Evolutionary conservation across 2,113 vertebrate genomes (phyloP), one percentile per base, ranked within the genome.

Genomic region (Erythrolamprus reginae): DNA sequence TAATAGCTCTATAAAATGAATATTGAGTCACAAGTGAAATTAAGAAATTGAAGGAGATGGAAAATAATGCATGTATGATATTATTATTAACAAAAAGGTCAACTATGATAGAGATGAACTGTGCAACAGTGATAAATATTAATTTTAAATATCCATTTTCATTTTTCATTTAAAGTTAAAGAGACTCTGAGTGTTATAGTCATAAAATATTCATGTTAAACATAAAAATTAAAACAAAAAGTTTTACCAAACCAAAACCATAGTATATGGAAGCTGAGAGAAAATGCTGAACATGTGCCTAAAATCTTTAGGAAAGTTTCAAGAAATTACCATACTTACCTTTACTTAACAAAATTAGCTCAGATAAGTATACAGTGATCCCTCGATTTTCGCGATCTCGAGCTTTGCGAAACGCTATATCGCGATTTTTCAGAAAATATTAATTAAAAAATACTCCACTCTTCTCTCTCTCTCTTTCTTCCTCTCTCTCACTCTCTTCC

Each of bases 271-370:
- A 88, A 96, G 91, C 56, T 92, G 84, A 91, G 65, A 7, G 95
- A 56, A 92, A 95, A 92, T 89, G 88, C 95, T 96, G 94, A 96
- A 94, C 88, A 92, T 89, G 95, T 93, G 95, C 95, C 88, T 91
- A 94, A 89, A 94, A 93, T 95, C 95, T 93, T 96, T 97, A 97
- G 95, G 95, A 96, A 97, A 86, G 93, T 94, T 96, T 96, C 96
- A 95, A 97, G 95, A 97, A 97, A 94, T 96, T 94, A 98, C 47
- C 47, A 6, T 2, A 47, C 97, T 98, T 98, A 98, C 97, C 97
- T 98, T 97, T 95, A 94, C 53, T 93, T 97, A 97, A 97, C 93
- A 97, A 97, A 96, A 97, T 96, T 96, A 97, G 95, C 96, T 97
- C 95, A 97, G 94, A 96, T 97, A 97, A 93, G 96, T 97, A n/a